These are phyloP conservation scores for Sebastes itinus DNA, from an alignment of 2,797 vertebrate species.

Conservation along the genomic window DNA sequence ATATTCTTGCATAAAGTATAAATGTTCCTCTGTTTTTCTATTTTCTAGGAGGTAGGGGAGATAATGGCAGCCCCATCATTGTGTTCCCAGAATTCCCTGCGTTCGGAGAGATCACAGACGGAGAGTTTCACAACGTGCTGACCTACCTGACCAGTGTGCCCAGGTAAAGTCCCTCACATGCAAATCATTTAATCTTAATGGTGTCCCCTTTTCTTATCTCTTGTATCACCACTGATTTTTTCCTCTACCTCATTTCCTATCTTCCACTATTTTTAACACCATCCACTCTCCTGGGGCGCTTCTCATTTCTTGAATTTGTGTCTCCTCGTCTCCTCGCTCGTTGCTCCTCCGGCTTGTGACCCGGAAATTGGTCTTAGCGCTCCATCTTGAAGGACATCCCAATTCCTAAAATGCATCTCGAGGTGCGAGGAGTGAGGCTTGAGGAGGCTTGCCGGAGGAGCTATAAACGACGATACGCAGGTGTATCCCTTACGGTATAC, in stretches of 20 bases:
- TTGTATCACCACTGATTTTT: background rate
- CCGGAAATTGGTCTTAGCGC: too few relatives aligned
- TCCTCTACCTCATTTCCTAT: background rate
- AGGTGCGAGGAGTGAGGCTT: too few relatives aligned
- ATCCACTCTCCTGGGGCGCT: background rate
- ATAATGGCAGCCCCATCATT: slow-evolving; percentile 93
- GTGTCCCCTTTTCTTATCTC: background rate
- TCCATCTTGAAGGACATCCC: too few relatives aligned
- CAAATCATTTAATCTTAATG: background rate
- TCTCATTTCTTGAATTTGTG: too few relatives aligned
- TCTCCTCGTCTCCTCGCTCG: too few relatives aligned
- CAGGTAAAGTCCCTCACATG: slow-evolving; percentile 80
- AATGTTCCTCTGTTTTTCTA: background rate
- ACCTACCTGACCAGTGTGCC: slow-evolving; percentile 96
- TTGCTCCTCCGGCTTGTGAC: too few relatives aligned
- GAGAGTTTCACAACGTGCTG: slow-evolving; percentile 95
- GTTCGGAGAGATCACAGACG: slow-evolving; percentile 92
- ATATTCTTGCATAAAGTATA: background rate
- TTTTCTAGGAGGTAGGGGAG: slow-evolving; percentile 90
- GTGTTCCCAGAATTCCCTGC: slow-evolving; percentile 95
- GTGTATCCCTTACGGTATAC: too few relatives aligned
- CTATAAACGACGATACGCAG: too few relatives aligned
- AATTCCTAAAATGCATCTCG: too few relatives aligned
- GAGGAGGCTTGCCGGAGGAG: too few relatives aligned
- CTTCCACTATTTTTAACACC: background rate